Base-by-base conservation (phyloP, 1,140 invertebrate species). In the Dermatophagoides farinae region DNA sequence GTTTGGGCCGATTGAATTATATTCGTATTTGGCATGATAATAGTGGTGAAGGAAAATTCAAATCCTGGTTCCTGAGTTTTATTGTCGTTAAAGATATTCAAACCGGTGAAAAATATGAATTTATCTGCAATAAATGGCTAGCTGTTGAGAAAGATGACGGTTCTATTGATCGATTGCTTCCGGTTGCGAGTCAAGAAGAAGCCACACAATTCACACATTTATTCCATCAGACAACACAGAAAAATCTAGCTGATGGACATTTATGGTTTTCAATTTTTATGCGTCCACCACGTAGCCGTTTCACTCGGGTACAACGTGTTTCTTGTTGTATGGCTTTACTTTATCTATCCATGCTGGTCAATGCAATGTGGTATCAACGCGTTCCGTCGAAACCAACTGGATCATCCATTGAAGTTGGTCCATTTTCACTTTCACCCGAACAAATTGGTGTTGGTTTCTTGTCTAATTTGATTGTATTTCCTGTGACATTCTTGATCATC, bases 251-350 rank as follows among this genome's bases (percentile, higher is more conserved):
- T 16, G 77, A 79, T 65, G 76, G 76, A 38, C 77, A 79, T 66
- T 66, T 79, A 10, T 79, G 77, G 77, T 76, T 78, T 64, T 77
- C 76, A 11, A 72, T 79, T 6, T 73, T 79, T 64, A 69, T 74
- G 38, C 65, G 77, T 38, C 77, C 77, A 14, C 72, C 75, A 6
- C 67, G 73, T 44, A 77, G 74, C 47, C 66, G 76, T 31, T 78
- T 78, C 63, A 77, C 75, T 2, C 62, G 75, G 53, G 64, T 70
- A 4, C 74, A 79, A 68, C 64, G 77, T 40, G 71, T 77, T n/a
- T 75, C 75, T 8, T 76, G 74, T 52, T 78, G 77, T 64, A 71
- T 77, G 62, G 72, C 73, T 47, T 69, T 78, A n/a, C 68, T 79
- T 6, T 77, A 73, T 53, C 65, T 77, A 0, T 73, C 73, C 40